Evolutionary conservation across 92 coral and sea anemone species (phyloP).

Genomic region (Galaxea fascicularis): DNA sequence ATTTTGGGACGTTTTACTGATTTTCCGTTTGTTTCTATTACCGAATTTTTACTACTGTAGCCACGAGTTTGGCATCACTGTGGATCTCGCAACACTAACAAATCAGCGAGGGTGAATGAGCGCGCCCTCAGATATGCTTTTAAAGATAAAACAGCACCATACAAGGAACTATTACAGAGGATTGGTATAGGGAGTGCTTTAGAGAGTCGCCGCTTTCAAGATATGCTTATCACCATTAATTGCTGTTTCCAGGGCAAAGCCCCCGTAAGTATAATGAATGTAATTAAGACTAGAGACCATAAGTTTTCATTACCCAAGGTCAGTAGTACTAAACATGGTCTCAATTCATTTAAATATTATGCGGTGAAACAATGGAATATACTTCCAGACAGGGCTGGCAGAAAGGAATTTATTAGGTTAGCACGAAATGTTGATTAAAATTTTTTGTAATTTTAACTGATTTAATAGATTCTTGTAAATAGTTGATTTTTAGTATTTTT

Average conservation of each 20-base stretch:
- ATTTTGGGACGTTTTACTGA: no score
- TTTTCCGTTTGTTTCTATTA: no score
- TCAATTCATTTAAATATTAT: slow-evolving; percentile 23
- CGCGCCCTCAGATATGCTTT: slow-evolving; percentile 42
- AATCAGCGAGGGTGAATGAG: slow-evolving; percentile 51
- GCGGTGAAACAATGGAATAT: slow-evolving; percentile 24
- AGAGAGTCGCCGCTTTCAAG: slow-evolving; percentile 41
- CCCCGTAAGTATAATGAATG: neutral
- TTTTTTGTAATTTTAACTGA: no score
- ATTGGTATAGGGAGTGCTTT: slow-evolving; percentile 27
- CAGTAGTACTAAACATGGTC: slow-evolving; percentile 34
- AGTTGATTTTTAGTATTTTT: no score
- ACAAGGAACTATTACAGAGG: slow-evolving; percentile 38
- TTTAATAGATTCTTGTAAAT: no score
- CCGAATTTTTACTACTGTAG: slow-evolving; percentile 1
- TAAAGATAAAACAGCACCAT: slow-evolving; percentile 30
- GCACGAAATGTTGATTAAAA: no score
- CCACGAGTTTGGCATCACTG: slow-evolving; percentile 53
- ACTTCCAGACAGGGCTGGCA: neutral
- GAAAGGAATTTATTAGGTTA: no score
- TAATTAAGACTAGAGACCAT: slow-evolving; percentile 2
- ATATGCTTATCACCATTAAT: slow-evolving; percentile 49
- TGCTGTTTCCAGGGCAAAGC: slow-evolving; percentile 41
- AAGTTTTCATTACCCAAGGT: slow-evolving; percentile 32
- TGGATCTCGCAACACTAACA: slow-evolving; percentile 30